Conservation (phyloP, 35 echinoderm and acorn worm species). For the Amphiura filiformis region DNA sequence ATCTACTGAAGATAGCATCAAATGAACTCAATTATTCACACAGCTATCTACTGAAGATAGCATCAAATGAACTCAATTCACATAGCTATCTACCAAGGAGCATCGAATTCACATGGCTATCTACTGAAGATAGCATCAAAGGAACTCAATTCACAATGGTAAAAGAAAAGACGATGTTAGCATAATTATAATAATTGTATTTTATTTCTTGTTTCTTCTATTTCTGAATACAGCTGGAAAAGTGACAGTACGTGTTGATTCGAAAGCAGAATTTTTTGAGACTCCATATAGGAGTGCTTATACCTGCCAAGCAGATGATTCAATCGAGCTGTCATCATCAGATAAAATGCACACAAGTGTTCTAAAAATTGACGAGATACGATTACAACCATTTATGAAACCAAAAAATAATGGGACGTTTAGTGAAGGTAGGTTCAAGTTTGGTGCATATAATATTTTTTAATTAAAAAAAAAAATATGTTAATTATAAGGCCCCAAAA, state of each 20-base stretch:
- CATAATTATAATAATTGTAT: neutral
- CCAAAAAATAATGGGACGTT: slow-evolving; percentile 57
- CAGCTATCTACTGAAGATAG: too few relatives aligned
- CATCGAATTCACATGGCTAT: too few relatives aligned
- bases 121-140: too few relatives aligned
- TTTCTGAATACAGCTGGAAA: slow-evolving; percentile 35
- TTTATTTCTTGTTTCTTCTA: neutral
- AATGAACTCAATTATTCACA: too few relatives aligned
- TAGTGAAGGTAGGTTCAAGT: slow-evolving; percentile 69
- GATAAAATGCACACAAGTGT: slow-evolving; percentile 46
- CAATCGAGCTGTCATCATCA: slow-evolving; percentile 15
- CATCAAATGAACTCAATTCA: too few relatives aligned
- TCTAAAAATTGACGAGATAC: slow-evolving; percentile 60
- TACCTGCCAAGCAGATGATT: slow-evolving; percentile 52
- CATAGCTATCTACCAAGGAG: too few relatives aligned
- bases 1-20: too few relatives aligned
- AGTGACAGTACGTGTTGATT: slow-evolving; percentile 26
- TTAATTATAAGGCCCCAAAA: too few relatives aligned
- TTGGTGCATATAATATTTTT: too few relatives aligned
- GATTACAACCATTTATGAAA: slow-evolving; percentile 60
- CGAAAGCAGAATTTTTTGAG: slow-evolving; percentile 22
- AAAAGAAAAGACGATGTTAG: neutral
- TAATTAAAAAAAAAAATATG: too few relatives aligned
- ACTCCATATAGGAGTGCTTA: slow-evolving; percentile 34
- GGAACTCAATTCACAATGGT: too few relatives aligned